Evolutionary conservation across 1,140 invertebrate species (phyloP).

Genomic region (Eumaeus atala): DNA sequence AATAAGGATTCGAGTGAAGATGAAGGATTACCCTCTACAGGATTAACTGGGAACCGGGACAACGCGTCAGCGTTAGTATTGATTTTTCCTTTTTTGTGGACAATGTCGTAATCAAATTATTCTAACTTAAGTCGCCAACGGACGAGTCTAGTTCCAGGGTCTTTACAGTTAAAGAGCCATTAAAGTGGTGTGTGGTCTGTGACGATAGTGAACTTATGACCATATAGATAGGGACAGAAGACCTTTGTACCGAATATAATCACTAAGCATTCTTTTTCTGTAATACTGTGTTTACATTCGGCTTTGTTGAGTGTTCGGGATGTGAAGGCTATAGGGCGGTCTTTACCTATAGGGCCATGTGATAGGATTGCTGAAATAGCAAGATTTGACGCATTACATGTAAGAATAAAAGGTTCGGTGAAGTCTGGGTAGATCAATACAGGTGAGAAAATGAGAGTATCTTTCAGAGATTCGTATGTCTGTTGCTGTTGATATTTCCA

Average conservation of each 20-base stretch:
- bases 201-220: constrained; percentile 60
- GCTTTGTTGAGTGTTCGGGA: constrained; percentile 22
- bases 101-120: constrained; percentile 18
- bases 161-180: constrained; percentile 67
- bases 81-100: constrained; percentile 17
- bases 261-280: constrained; percentile 32
- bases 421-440: constrained; percentile 38
- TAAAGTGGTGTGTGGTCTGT: constrained; percentile 73
- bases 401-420: constrained; percentile 33
- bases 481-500: constrained; percentile 22
- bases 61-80: constrained; percentile 21
- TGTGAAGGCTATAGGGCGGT: constrained; percentile 37
- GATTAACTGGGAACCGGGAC: not conserved
- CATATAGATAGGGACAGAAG: constrained; percentile 59
- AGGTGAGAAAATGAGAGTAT: not conserved
- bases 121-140: constrained; percentile 20
- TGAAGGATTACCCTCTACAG: no score
- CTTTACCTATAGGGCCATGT: constrained; percentile 33
- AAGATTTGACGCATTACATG: constrained; percentile 24
- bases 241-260: constrained; percentile 48
- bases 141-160: constrained; percentile 30
- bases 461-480: constrained; percentile 17
- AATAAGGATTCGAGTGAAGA: no score
- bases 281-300: constrained; percentile 28
- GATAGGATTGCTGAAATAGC: constrained; percentile 53